Evolutionary conservation across 2,797 vertebrate genomes (phyloP).

Genomic region (Sus cebifrons): DNA sequence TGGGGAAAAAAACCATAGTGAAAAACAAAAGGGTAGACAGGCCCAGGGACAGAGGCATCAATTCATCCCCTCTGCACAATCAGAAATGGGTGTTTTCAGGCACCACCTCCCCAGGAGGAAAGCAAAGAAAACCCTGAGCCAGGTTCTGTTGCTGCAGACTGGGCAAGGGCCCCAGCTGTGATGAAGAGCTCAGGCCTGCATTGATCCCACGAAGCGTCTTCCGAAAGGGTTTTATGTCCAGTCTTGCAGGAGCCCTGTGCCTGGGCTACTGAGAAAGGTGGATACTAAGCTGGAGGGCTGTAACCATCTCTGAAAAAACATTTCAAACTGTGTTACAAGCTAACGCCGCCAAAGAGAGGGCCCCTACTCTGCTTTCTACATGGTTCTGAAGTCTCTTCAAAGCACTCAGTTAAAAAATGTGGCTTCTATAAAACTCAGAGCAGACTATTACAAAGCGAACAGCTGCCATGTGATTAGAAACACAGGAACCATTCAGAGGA

Average conservation of each 20-base stretch:
- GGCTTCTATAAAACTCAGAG: conserved; percentile 83
- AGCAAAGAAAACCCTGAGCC: background rate
- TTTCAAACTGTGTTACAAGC: conserved; percentile 84
- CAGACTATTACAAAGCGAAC: conserved; percentile 74
- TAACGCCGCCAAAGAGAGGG: conserved; percentile 30
- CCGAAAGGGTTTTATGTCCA: background rate
- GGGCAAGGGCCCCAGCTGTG: background rate
- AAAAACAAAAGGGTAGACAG: background rate
- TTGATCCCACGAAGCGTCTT: background rate
- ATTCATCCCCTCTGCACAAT: background rate
- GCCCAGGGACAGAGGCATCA: background rate
- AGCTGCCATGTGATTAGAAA: conserved; percentile 82
- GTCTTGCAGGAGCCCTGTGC: background rate
- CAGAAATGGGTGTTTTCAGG: background rate
- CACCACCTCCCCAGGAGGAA: background rate
- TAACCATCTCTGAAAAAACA: conserved; percentile 72
- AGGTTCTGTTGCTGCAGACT: background rate
- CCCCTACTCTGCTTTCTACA: conserved; percentile 55
- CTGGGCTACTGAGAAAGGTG: background rate
- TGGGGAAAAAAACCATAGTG: background rate
- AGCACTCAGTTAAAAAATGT: conserved; percentile 79
- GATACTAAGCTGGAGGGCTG: conserved; percentile 39
- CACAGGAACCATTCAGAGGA: conserved; percentile 77
- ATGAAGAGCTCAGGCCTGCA: background rate
- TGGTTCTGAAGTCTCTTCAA: conserved; percentile 80